phyloP scores from a whole-genome alignment of 2,888 invertebrate genomes.

The Nemotelus pantherinus region DNA sequence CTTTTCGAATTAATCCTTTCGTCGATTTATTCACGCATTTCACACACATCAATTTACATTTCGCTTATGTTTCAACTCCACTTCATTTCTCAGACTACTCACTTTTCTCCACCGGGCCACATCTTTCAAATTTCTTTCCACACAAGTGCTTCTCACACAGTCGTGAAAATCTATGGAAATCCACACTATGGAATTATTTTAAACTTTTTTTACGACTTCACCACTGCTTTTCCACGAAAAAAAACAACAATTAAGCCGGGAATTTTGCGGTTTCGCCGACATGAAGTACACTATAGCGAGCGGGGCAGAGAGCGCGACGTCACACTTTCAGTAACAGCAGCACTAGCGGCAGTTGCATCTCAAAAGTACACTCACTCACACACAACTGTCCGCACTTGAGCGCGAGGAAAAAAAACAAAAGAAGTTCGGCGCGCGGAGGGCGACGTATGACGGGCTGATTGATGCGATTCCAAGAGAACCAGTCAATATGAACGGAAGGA shows the following conservation, averaged over 20 bases:
- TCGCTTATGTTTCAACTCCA: not conserved
- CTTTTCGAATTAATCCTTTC: slow-evolving; percentile 1
- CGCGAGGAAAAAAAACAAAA: not conserved
- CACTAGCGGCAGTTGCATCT: not conserved
- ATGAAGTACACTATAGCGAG: too few relatives aligned
- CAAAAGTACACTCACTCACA: not conserved
- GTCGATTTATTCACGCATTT: not conserved
- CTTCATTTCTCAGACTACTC: not conserved
- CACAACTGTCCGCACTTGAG: not conserved
- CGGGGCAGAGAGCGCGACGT: not conserved
- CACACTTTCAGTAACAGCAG: too few relatives aligned
- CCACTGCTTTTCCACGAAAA: slow-evolving; percentile 2
- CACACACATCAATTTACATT: not conserved
- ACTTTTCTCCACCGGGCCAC: not conserved
- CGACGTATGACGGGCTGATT: not conserved
- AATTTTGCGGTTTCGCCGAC: slow-evolving; percentile 4
- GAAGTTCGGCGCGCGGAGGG: not conserved
- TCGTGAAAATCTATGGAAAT: not conserved
- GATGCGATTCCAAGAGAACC: not conserved
- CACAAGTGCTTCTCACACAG: not conserved
- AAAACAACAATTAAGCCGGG: slow-evolving; percentile 21
- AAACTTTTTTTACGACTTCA: slow-evolving; percentile 1
- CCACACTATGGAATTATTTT: slow-evolving; percentile 12
- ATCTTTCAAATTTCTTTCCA: not conserved
- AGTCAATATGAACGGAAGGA: not conserved